Conservation (phyloP, 2,888 invertebrate species). For the Arrhopalites spinosus region DNA sequence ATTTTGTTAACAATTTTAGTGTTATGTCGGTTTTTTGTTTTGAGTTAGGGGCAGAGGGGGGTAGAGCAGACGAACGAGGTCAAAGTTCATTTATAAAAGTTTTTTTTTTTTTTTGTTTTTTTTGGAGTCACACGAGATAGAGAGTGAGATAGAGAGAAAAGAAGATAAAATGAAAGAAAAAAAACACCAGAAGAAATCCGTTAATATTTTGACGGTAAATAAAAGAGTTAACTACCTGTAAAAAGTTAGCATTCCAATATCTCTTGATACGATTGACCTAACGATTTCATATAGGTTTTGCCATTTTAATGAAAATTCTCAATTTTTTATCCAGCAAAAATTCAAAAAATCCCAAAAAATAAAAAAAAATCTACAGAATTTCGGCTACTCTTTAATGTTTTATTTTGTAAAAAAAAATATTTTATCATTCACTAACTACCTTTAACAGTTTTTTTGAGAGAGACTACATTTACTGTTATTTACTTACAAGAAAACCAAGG, state of each 20-base stretch:
- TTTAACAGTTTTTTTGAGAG: no score
- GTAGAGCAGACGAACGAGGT: neutral
- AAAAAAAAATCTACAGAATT: neutral
- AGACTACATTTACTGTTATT: no score
- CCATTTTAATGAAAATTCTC: slow-evolving; percentile 17
- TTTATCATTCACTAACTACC: no score
- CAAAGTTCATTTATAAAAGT: neutral
- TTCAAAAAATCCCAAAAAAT: neutral
- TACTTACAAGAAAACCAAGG: no score
- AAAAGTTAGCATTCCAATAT: slow-evolving; percentile 37
- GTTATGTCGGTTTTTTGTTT: neutral
- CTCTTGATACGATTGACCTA: slow-evolving; percentile 36
- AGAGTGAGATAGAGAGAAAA: slow-evolving; percentile 2
- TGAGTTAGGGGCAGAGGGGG: neutral
- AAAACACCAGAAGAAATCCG: slow-evolving; percentile 9
- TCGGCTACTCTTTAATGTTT: neutral
- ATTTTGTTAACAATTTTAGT: neutral
- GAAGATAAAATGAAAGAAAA: neutral
- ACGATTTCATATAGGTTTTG: slow-evolving; percentile 24
- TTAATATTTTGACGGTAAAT: slow-evolving; percentile 23
- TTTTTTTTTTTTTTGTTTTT: neutral
- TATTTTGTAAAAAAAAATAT: no score
- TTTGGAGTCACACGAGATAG: neutral
- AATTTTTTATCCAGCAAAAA: slow-evolving; percentile 13
- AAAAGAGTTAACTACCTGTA: slow-evolving; percentile 39